Base-by-base conservation (phyloP, 2,797 vertebrate species). In the Pelobates cultripes region DNA sequence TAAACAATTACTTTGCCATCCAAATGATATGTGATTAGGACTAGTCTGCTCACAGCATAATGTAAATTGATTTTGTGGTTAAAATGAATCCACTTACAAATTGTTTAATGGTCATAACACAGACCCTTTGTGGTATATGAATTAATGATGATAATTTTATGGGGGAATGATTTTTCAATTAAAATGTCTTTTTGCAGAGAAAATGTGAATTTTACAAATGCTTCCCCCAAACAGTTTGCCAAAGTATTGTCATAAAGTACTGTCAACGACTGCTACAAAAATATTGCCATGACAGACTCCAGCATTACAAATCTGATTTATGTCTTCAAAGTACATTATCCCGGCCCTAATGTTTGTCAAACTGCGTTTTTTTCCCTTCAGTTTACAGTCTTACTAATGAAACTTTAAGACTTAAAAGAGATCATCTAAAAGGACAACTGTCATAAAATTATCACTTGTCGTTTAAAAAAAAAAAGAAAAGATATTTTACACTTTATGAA, bases 81-180 rank as follows among this genome's bases (percentile, higher is more conserved):
- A 91, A 89, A 90, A 90, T 86, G 88, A 88, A 92, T 87, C 89
- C 82, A 88, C 90, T 91, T 90, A 88, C 88, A 92, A 90, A 91
- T 91, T 91, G 90, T 91, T 91, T 92, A 89, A 91, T 91, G 87
- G 87, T 89, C 87, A 85, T 91, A 88, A 89, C 85, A 80, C 79
- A 89, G 86, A 77, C 80, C 83, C 81, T 92, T 88, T 87, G 86
- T 89, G 87, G 88, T 90, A 90, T 88, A 85, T 87, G 86, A 92
- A 90, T 87, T 90, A 90, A 91, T 90, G 88, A 90, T 87, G 83
- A 91, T 91, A 88, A 91, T 93, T 92, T 91, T 90, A 92, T 90
- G 92, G 90, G 89, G 87, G 93, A 93, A 92, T 90, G 88, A 91
- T 92, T 94, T 93, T 94, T 92, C 90, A 93, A 92, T 93, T 93